Evolutionary conservation across 2,888 invertebrate genomes (phyloP).

Genomic region (Nomada flava): DNA sequence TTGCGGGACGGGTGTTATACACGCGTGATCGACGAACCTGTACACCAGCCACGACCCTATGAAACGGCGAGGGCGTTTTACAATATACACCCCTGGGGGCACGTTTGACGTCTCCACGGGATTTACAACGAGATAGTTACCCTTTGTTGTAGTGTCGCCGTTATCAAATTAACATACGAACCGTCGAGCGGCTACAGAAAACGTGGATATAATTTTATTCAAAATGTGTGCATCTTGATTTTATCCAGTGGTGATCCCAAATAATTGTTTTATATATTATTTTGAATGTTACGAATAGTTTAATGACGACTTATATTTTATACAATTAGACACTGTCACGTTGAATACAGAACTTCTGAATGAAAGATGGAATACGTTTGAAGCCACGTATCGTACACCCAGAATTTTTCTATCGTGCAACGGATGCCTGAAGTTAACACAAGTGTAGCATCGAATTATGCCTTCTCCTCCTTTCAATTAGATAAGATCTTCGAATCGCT

Average conservation of each 20-base stretch:
- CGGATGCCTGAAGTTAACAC: background rate
- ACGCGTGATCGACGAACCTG: conserved; percentile 47
- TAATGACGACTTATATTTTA: background rate
- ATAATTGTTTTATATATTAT: no score
- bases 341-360: background rate
- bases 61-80: conserved; percentile 60
- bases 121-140: conserved; percentile 32
- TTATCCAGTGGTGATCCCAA: no score
- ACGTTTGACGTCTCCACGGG: conserved; percentile 37
- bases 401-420: background rate
- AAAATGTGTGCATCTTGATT: no score
- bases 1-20: conserved; percentile 27
- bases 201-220: background rate
- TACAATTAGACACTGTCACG: background rate
- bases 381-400: background rate
- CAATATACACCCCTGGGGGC: conserved; percentile 44
- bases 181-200: no score
- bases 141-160: conserved; percentile 42
- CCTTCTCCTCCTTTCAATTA: no score
- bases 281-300: no score
- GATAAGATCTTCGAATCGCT: background rate
- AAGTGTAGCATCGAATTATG: conserved; percentile 3
- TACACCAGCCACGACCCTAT: conserved; percentile 21
- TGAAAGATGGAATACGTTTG: background rate
- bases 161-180: conserved; percentile 59